Conservation (phyloP, 1,140 invertebrate species). For the Trachymyrmex septentrionalis region DNA sequence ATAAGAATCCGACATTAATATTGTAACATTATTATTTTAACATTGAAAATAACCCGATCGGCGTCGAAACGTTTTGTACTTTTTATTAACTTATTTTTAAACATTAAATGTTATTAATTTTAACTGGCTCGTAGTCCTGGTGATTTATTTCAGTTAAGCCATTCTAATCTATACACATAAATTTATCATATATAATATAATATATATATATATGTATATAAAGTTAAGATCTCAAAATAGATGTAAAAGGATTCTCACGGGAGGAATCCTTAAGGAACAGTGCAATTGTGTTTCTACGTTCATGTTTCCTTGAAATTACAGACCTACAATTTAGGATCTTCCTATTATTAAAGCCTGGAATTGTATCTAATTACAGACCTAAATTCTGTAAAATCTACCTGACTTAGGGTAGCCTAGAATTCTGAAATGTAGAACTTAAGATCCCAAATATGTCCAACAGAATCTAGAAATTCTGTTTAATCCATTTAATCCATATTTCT, state of each 20-base stretch:
- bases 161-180: not conserved
- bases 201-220: not conserved
- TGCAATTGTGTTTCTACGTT: constrained; percentile 24
- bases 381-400: constrained; percentile 10
- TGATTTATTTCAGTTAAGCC: too few relatives aligned
- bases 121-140: too few relatives aligned
- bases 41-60: too few relatives aligned
- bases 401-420: not conserved
- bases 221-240: not conserved
- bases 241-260: constrained; percentile 4
- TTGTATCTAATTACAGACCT: constrained; percentile 4
- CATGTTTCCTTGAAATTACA: constrained; percentile 28
- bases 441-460: not conserved
- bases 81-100: too few relatives aligned
- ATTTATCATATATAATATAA: not conserved
- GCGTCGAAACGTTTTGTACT: too few relatives aligned
- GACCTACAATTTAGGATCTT: constrained; percentile 21
- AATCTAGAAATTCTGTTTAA: not conserved
- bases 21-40: too few relatives aligned
- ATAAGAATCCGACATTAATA: too few relatives aligned
- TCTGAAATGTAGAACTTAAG: not conserved
- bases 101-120: too few relatives aligned
- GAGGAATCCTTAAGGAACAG: not conserved
- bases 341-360: constrained; percentile 13
- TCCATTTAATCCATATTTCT: not conserved